Percentiles rank a stretch among this genome's conserved stretches.
These are phyloP conservation scores for Xenopus borealis DNA, from an alignment of 2,113 vertebrate species.

Conservation along the genomic window DNA sequence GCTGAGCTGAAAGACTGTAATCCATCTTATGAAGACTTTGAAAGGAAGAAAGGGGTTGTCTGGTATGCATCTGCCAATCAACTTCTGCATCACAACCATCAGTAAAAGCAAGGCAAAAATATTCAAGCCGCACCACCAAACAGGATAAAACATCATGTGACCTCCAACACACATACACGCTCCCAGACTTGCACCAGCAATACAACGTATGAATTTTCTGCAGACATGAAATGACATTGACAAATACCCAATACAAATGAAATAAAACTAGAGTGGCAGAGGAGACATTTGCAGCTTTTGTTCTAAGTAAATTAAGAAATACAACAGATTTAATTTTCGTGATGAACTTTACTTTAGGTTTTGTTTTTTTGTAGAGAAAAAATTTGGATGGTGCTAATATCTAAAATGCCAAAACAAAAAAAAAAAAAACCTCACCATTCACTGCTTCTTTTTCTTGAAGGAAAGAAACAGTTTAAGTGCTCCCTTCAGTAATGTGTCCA, in stretches of 20 bases:
- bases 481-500: conserved; percentile 38
- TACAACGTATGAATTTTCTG: conserved; percentile 72
- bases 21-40: conserved; percentile 83
- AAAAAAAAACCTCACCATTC: conserved; percentile 34
- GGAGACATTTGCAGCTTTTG: conserved; percentile 65
- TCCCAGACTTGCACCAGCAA: conserved; percentile 52
- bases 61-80: conserved; percentile 84
- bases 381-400: conserved; percentile 17
- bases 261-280: conserved; percentile 78
- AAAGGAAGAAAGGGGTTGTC: conserved; percentile 78
- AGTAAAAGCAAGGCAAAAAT: conserved; percentile 74
- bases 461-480: conserved; percentile 36
- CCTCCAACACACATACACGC: conserved; percentile 68
- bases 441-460: conserved; percentile 23
- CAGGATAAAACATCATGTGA: conserved; percentile 80
- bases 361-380: conserved; percentile 52
- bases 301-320: conserved; percentile 60
- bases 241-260: conserved; percentile 77
- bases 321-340: conserved; percentile 48
- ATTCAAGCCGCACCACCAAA: conserved; percentile 81
- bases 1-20: conserved; percentile 78
- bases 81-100: conserved; percentile 79
- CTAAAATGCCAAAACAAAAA: conserved; percentile 1
- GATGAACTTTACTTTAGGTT: conserved; percentile 58
- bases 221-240: conserved; percentile 81